phyloP scores from a whole-genome alignment of 2,113 vertebrate species.

The Tamias sibiricus region DNA sequence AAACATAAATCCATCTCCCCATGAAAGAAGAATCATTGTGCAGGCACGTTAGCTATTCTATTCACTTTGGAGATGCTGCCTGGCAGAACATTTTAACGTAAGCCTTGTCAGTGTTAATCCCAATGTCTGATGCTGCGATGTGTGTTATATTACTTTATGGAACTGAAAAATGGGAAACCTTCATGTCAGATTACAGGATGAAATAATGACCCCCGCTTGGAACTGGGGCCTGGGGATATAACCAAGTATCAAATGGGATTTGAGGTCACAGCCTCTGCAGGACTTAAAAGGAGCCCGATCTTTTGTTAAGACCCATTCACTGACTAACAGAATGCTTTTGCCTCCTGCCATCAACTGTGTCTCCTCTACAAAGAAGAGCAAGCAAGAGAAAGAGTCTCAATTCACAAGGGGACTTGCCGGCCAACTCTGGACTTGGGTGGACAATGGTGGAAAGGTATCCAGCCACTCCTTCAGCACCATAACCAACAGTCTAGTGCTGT shows the following conservation, averaged over 20 bases:
- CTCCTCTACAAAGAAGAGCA: constrained; percentile 19
- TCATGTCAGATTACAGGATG: constrained; percentile 83
- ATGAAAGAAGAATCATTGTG: constrained; percentile 78
- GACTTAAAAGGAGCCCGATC: constrained; percentile 56
- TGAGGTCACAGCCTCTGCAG: constrained; percentile 78
- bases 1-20: constrained; percentile 84
- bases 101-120: constrained; percentile 86
- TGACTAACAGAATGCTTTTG: constrained; percentile 43
- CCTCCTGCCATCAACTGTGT: not conserved
- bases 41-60: constrained; percentile 67
- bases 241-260: constrained; percentile 76
- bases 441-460: not conserved
- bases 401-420: not conserved
- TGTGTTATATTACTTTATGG: constrained; percentile 82
- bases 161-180: constrained; percentile 84
- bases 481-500: not conserved
- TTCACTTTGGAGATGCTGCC: constrained; percentile 79
- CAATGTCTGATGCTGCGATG: constrained; percentile 86
- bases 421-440: not conserved
- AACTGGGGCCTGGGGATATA: constrained; percentile 65
- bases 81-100: constrained; percentile 81
- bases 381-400: not conserved
- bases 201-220: constrained; percentile 79
- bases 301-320: constrained; percentile 68
- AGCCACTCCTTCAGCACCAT: not conserved